Percentiles rank a stretch among this genome's conserved stretches.
Evolutionary conservation across 2,113 vertebrate species (phyloP).

Genomic region (Oreochromis aureus): DNA sequence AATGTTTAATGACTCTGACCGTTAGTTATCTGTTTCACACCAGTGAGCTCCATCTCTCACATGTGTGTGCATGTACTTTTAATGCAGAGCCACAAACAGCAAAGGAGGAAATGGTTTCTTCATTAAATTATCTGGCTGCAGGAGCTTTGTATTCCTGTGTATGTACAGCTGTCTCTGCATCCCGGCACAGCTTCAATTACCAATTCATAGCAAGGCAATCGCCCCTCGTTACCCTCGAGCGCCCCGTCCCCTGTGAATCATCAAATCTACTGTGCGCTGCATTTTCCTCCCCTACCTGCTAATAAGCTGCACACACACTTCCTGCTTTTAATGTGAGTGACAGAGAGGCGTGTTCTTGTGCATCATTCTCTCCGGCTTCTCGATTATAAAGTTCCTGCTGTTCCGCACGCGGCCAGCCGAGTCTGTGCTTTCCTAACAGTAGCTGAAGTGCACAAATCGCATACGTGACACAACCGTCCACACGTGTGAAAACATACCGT

Average conservation of each 20-base stretch:
- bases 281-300: neutral
- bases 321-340: neutral
- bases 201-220: neutral
- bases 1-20: neutral
- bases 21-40: neutral
- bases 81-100: neutral
- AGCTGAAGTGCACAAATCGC: neutral
- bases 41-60: neutral
- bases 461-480: neutral
- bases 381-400: neutral
- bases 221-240: neutral
- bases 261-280: neutral
- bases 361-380: neutral
- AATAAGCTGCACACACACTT: neutral
- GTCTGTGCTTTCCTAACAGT: neutral
- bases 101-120: neutral
- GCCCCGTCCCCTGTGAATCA: neutral
- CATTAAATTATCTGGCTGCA: neutral
- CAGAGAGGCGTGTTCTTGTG: neutral
- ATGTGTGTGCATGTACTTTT: neutral
- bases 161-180: neutral
- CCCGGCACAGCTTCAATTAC: neutral
- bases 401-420: rapidly evolving
- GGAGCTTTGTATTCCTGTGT: neutral
- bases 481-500: neutral